Conservation (phyloP, 2,113 vertebrate genomes). For the Sarotherodon lohbergeri region DNA sequence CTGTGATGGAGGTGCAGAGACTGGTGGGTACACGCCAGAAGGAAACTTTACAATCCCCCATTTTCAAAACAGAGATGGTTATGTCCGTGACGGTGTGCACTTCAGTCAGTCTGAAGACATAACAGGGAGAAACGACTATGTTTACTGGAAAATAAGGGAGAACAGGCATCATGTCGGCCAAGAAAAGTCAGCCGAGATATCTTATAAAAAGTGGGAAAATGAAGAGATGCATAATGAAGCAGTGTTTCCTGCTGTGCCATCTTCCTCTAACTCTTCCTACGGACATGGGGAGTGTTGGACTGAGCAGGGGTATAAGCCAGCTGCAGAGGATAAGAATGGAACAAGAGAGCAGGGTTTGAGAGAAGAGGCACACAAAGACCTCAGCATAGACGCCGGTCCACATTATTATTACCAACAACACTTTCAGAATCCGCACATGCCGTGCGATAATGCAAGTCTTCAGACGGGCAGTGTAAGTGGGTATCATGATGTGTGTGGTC, state of each 20-base stretch:
- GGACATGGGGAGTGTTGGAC: background rate
- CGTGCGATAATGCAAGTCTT: background rate
- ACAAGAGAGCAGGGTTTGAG: background rate
- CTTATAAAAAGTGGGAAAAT: background rate
- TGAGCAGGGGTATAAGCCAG: background rate
- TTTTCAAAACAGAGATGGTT: background rate
- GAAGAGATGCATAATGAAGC: background rate
- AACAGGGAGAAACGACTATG: background rate
- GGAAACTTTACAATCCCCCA: background rate
- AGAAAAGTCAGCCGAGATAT: background rate
- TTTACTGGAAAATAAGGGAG: background rate
- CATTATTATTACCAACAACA: background rate
- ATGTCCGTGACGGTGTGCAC: background rate
- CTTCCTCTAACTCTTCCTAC: background rate
- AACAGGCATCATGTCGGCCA: background rate
- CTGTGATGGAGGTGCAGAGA: background rate
- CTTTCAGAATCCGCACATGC: background rate
- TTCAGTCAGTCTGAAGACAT: background rate
- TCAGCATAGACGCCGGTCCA: background rate
- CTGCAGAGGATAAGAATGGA: background rate
- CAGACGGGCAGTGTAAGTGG: background rate
- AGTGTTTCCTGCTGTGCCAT: background rate
- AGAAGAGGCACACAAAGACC: background rate
- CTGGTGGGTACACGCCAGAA: background rate
- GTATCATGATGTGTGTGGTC: background rate